Evolutionary conservation across 2,113 vertebrate species (phyloP), one percentile per base, ranked within the genome.

Genomic region (Aramus guarauna): DNA sequence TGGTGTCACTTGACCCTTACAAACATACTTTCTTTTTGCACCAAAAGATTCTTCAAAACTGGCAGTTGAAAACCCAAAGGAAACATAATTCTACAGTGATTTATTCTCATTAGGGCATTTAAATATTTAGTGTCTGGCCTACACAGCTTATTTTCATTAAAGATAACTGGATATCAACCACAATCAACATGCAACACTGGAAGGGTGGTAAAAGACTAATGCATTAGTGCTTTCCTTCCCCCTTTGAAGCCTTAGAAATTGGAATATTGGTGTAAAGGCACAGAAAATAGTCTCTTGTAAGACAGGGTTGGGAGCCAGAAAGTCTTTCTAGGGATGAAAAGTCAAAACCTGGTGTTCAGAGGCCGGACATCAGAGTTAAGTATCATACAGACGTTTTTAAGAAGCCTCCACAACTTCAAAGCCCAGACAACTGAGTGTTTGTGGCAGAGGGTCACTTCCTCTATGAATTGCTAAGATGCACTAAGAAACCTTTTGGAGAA

Each of bases 361-460:
- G 90, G 85, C 78, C 89, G 55, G 63, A 55, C 67, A 48, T 53
- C 58, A 83, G 67, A 75, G 50, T 43, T n/a, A 76, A 87, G 88
- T 56, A 60, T 88, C 90, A 50, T 16, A 39, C 16, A 79, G 88
- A 60, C 76, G 43, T 86, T 95, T 83, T 92, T 89, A 63, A 96
- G 90, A 85, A 97, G 66, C 39, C 60, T 96, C 75, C 9, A 6
- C 29, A 68, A 95, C 97, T 97, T 98, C 97, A 98, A 97, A 97
- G 96, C 47, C 36, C 90, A 94, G 95, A 88, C 90, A 94, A 47
- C 93, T 92, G 94, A 88, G 73, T 94, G 80, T 82, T 78, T 12
- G 5, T 94, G 90, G 88, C 95, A 88, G 87, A 85, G 92, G 96
- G 95, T 96, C 96, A 96, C 93, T 98, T 98, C 97, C 97, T 97